Percentiles rank a stretch among this genome's conserved stretches.
These are phyloP conservation scores for Pristionchus exspectatus DNA, from an alignment of 2,888 invertebrate species.

Conservation along the genomic window DNA sequence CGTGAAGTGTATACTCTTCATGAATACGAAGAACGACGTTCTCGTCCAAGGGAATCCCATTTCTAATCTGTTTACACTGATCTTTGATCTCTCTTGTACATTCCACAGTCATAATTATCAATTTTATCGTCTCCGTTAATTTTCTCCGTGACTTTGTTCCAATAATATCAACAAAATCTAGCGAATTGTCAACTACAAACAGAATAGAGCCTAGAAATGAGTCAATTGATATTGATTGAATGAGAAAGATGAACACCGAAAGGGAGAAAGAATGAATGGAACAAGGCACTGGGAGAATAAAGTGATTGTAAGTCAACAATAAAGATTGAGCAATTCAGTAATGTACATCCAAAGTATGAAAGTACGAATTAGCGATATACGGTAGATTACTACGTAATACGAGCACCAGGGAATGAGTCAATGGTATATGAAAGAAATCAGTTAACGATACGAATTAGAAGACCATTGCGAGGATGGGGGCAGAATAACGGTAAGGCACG, in stretches of 20 bases:
- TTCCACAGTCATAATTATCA: not conserved
- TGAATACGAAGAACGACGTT: conserved; percentile 31
- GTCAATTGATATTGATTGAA: conserved; percentile 5
- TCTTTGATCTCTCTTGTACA: not conserved
- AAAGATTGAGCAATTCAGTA: conserved; percentile 25
- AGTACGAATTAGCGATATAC: conserved; percentile 12
- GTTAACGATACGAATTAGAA: conserved; percentile 5
- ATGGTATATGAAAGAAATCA: not conserved
- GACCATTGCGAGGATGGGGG: not conserved
- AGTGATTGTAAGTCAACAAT: not conserved
- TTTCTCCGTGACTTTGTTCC: not conserved
- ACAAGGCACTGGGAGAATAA: conserved; percentile 25
- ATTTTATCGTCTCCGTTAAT: conserved; percentile 2
- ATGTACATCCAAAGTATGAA: conserved; percentile 34
- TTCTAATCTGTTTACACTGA: conserved; percentile 13
- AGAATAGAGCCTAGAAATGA: not conserved
- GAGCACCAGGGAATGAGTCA: conserved; percentile 17
- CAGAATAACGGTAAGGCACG: not conserved
- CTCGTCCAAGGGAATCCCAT: conserved; percentile 51
- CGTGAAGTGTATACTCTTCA: conserved; percentile 45
- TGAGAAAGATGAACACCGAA: not conserved
- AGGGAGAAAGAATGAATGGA: not conserved
- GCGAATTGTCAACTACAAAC: conserved; percentile 7
- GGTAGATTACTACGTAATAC: conserved; percentile 17
- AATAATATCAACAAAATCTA: not conserved